Percentiles rank a stretch among this genome's conserved stretches.
phyloP scores from a whole-genome alignment of 2,888 invertebrate genomes.

The Drosophila mimetica region DNA sequence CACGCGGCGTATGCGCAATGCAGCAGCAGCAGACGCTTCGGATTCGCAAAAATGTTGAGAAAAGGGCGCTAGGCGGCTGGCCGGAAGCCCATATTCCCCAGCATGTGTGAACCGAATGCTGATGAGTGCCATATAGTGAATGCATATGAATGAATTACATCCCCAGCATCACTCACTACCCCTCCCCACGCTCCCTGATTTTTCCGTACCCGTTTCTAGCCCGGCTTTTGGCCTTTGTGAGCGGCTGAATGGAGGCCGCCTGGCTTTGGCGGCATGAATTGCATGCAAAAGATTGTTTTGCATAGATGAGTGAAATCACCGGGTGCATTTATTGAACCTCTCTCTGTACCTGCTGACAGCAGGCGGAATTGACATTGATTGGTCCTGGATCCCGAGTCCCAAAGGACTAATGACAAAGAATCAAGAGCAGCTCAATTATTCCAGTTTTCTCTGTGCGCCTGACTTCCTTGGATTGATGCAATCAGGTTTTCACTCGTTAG shows the following conservation, averaged over 20 bases:
- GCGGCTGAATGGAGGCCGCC: slow-evolving; percentile 20
- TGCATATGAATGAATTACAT: slow-evolving; percentile 47
- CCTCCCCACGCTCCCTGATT: not conserved
- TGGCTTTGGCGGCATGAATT: slow-evolving; percentile 41
- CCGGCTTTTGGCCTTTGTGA: slow-evolving; percentile 28
- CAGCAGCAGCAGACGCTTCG: slow-evolving; percentile 7
- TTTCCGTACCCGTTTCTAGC: not conserved
- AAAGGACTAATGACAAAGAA: slow-evolving; percentile 31
- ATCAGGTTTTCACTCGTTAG: not conserved
- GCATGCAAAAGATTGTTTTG: slow-evolving; percentile 37
- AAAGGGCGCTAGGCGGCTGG: slow-evolving; percentile 4
- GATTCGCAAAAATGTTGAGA: slow-evolving; percentile 12
- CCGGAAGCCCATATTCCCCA: slow-evolving; percentile 45
- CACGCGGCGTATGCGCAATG: slow-evolving; percentile 53
- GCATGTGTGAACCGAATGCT: slow-evolving; percentile 45
- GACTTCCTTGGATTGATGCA: slow-evolving; percentile 6
- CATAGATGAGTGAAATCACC: slow-evolving; percentile 41
- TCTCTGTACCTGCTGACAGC: slow-evolving; percentile 15
- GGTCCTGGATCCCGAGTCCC: slow-evolving; percentile 7
- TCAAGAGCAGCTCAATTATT: slow-evolving; percentile 16
- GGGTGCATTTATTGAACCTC: slow-evolving; percentile 33
- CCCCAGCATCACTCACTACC: too few relatives aligned
- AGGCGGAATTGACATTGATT: slow-evolving; percentile 31
- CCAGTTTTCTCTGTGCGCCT: slow-evolving; percentile 10
- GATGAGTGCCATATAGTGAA: slow-evolving; percentile 46